Conservation (phyloP, 1,140 invertebrate genomes). For the Meloidogyne chitwoodi region DNA sequence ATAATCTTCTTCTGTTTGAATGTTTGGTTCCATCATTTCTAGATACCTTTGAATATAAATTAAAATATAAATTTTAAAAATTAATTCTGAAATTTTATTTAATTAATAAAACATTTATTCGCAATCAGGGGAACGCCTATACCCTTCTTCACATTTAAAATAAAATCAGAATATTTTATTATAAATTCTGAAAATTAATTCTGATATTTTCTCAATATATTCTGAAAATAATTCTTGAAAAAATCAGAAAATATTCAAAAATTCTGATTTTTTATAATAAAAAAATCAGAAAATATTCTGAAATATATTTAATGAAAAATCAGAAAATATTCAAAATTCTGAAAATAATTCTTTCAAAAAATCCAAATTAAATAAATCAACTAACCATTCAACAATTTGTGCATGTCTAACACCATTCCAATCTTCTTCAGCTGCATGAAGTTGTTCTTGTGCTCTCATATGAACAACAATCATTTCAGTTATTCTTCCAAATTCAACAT, state of each 20-base stretch:
- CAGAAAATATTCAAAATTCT: background rate
- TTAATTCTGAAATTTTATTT: too few species aligned
- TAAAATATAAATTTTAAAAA: background rate
- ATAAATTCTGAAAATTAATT: too few species aligned
- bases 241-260: too few species aligned
- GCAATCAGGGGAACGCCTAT: too few species aligned
- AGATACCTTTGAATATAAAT: conserved; percentile 67
- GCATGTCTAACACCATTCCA: conserved; percentile 72
- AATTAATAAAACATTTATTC: too few species aligned
- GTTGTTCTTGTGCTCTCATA: conserved; percentile 78
- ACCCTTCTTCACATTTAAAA: too few species aligned
- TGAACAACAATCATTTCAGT: conserved; percentile 84
- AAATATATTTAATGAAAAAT: background rate
- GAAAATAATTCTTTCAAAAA: background rate
- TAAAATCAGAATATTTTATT: too few species aligned
- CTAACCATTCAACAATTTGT: conserved; percentile 86
- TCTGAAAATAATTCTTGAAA: too few species aligned
- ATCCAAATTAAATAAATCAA: background rate
- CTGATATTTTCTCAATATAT: too few species aligned
- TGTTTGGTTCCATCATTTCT: conserved; percentile 61
- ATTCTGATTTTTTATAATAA: too few species aligned
- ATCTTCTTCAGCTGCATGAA: conserved; percentile 62
- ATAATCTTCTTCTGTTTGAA: conserved; percentile 18
- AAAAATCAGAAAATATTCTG: background rate
- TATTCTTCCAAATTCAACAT: conserved; percentile 87